Conservation (phyloP, 1,140 invertebrate species). For the Mactra quadrangularis region DNA sequence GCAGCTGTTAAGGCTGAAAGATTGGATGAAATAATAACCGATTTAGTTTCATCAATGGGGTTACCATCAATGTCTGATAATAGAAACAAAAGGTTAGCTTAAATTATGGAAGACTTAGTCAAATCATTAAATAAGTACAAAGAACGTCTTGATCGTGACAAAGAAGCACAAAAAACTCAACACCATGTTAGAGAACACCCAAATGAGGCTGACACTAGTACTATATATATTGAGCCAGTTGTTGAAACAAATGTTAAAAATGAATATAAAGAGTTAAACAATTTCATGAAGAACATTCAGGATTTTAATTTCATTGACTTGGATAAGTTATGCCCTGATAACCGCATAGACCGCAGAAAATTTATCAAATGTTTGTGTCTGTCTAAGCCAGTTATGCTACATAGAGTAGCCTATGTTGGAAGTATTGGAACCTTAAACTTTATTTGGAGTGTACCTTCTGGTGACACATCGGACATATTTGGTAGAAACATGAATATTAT, state of each 20-base stretch:
- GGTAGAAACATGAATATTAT: constrained; percentile 11
- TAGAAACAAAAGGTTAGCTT: constrained; percentile 10
- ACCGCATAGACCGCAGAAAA: constrained; percentile 27
- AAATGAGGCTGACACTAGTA: too few relatives aligned
- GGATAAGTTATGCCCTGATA: background rate
- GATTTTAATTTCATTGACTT: background rate
- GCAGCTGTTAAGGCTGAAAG: constrained; percentile 12
- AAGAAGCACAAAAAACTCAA: too few relatives aligned
- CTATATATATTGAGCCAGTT: too few relatives aligned
- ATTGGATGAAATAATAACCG: constrained; percentile 20
- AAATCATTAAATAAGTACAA: constrained; percentile 29
- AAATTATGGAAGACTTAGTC: background rate
- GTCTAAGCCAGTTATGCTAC: constrained; percentile 14
- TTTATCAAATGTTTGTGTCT: constrained; percentile 24
- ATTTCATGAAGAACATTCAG: background rate
- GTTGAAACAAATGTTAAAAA: too few relatives aligned
- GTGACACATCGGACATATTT: background rate
- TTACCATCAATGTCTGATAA: constrained; percentile 2
- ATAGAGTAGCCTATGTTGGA: constrained; percentile 37
- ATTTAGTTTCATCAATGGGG: background rate
- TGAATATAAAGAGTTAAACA: background rate
- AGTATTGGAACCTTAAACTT: constrained; percentile 40
- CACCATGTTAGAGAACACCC: too few relatives aligned
- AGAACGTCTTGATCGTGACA: constrained; percentile 42
- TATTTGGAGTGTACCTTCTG: constrained; percentile 39